phyloP scores from a whole-genome alignment of 1,140 invertebrate genomes.

The Penaeus vannamei region DNA sequence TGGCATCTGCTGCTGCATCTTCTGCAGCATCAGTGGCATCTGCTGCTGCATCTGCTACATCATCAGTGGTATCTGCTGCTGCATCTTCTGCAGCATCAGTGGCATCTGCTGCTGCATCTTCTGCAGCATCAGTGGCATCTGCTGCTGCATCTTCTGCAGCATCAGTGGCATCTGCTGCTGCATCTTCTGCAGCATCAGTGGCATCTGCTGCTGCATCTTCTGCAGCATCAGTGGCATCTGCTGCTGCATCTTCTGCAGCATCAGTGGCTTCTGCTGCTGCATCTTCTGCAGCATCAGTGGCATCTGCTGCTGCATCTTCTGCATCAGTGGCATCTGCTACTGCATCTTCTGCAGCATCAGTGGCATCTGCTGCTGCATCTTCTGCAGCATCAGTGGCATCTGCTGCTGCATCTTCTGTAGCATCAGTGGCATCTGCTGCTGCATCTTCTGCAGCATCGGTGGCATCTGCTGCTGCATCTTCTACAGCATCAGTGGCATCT shows the following conservation, averaged over 20 bases:
- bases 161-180: not conserved
- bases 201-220: not conserved
- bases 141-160: not conserved
- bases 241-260: no score
- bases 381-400: not conserved
- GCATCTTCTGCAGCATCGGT: conserved; percentile 1
- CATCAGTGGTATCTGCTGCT: no score
- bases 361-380: not conserved
- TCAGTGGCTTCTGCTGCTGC: not conserved
- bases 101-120: not conserved
- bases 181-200: not conserved
- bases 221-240: not conserved
- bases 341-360: conserved; percentile 12
- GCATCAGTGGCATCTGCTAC: conserved; percentile 10
- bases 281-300: not conserved
- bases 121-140: not conserved
- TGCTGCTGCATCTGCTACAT: not conserved
- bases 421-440: not conserved
- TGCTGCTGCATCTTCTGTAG: not conserved
- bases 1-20: no score
- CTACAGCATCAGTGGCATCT: not conserved
- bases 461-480: not conserved
- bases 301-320: not conserved
- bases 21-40: not conserved
- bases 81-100: not conserved